Conservation (phyloP, 2,113 vertebrate species). For the Mirounga angustirostris region DNA sequence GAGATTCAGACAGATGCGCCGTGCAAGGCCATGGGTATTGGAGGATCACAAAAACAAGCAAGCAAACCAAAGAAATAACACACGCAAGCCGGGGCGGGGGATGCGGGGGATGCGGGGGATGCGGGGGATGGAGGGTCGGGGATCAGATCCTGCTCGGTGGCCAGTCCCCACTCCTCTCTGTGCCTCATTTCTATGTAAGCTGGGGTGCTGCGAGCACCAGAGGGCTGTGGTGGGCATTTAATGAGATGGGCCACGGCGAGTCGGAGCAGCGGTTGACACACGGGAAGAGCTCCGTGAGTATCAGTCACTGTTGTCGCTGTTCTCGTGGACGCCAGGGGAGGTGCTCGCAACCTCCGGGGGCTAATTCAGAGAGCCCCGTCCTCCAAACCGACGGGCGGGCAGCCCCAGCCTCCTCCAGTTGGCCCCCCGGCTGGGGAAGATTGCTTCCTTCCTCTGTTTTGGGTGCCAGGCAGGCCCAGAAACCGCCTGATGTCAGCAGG, state of each 20-base stretch:
- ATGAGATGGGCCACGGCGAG: background rate
- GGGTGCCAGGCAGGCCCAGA: constrained; percentile 70
- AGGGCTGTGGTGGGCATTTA: background rate
- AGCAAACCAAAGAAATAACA: background rate
- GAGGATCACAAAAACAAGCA: background rate
- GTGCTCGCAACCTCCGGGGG: fast-evolving
- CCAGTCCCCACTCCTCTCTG: background rate
- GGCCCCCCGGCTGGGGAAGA: background rate
- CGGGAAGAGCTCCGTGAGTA: fast-evolving
- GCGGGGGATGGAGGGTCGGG: background rate
- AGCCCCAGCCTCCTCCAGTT: background rate
- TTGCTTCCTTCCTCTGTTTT: constrained; percentile 82
- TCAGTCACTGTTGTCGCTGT: background rate
- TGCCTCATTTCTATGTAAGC: background rate
- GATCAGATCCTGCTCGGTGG: background rate
- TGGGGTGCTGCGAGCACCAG: fast-evolving
- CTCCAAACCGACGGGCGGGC: fast-evolving
- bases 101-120: fast-evolving
- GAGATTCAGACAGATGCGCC: background rate
- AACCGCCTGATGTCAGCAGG: constrained; percentile 58
- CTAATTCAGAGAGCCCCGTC: background rate
- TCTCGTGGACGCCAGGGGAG: background rate
- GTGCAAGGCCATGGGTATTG: fast-evolving
- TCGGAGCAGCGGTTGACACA: fast-evolving
- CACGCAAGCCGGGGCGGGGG: background rate